Evolutionary conservation across 2,888 invertebrate genomes (phyloP).

Genomic region (Dasypogon diadema): DNA sequence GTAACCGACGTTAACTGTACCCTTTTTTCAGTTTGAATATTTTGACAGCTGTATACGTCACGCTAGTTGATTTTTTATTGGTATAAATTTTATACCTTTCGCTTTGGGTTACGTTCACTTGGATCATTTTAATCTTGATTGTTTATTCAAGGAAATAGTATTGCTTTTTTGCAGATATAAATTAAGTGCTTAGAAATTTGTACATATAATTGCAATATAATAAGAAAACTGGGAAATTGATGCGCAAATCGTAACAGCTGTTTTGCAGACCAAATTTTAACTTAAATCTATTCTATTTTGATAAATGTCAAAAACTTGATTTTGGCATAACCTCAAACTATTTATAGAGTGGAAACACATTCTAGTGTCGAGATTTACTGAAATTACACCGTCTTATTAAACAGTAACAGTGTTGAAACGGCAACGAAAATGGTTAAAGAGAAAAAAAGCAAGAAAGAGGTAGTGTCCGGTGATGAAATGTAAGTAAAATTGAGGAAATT

Average conservation of each 20-base stretch:
- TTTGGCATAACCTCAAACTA: conserved; percentile 36
- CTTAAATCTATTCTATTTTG: neutral
- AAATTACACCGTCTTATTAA: conserved; percentile 27
- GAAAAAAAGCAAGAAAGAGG: conserved; percentile 85
- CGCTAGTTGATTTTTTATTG: neutral
- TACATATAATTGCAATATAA: too few species aligned
- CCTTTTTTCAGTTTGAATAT: neutral
- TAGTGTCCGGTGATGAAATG: conserved; percentile 80
- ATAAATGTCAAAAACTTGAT: neutral
- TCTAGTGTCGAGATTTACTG: conserved; percentile 8
- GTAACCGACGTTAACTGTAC: neutral
- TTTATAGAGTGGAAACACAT: conserved; percentile 28
- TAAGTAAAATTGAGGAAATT: conserved; percentile 70
- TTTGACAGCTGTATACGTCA: neutral
- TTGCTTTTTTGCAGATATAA: too few species aligned
- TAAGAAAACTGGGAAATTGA: too few species aligned
- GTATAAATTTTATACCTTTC: neutral
- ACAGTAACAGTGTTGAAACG: conserved; percentile 67
- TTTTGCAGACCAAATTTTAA: too few species aligned
- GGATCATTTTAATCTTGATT: too few species aligned
- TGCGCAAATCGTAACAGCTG: too few species aligned
- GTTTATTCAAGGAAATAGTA: too few species aligned
- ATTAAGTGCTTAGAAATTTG: too few species aligned
- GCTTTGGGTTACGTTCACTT: neutral
- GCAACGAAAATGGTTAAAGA: conserved; percentile 79